Evolutionary conservation across 1,140 invertebrate genomes (phyloP).

Genomic region (Holcopasites calliopsidis): DNA sequence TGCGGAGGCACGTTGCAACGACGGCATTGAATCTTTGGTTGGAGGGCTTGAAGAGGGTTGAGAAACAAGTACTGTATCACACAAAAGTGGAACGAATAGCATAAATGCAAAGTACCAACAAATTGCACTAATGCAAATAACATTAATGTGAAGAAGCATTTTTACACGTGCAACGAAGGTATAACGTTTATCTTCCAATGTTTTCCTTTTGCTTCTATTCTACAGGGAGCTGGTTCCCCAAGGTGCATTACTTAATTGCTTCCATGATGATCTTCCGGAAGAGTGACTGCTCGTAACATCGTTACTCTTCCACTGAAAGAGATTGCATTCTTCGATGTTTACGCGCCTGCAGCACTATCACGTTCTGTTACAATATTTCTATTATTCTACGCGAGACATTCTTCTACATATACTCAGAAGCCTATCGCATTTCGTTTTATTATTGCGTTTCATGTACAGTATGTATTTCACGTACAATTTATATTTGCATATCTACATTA

Average conservation of each 20-base stretch:
- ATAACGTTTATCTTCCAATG: slow-evolving; percentile 56
- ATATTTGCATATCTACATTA: neutral
- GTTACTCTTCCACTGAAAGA: slow-evolving; percentile 2
- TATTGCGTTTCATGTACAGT: neutral
- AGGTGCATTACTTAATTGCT: slow-evolving; percentile 66
- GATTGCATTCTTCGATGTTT: neutral
- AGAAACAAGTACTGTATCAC: too few species aligned
- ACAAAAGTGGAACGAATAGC: too few species aligned
- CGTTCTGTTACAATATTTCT: neutral
- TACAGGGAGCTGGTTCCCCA: slow-evolving; percentile 38
- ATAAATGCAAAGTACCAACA: too few species aligned
- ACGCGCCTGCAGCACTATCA: neutral
- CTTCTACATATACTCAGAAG: neutral
- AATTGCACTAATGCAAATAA: too few species aligned
- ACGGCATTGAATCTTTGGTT: too few species aligned
- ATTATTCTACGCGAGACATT: neutral
- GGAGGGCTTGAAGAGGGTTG: too few species aligned
- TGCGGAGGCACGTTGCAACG: neutral
- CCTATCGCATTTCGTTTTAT: too few species aligned
- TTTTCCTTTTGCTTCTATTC: slow-evolving; percentile 44
- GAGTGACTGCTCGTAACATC: slow-evolving; percentile 42
- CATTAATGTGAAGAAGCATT: too few species aligned
- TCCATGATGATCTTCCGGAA: slow-evolving; percentile 52
- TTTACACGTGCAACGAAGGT: too few species aligned
- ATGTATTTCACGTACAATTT: too few species aligned